A percentile compares a stretch with the other conserved stretches of the same genome.
Evolutionary conservation across 2,888 invertebrate genomes (phyloP).

Genomic region (Oscheius sp.): DNA sequence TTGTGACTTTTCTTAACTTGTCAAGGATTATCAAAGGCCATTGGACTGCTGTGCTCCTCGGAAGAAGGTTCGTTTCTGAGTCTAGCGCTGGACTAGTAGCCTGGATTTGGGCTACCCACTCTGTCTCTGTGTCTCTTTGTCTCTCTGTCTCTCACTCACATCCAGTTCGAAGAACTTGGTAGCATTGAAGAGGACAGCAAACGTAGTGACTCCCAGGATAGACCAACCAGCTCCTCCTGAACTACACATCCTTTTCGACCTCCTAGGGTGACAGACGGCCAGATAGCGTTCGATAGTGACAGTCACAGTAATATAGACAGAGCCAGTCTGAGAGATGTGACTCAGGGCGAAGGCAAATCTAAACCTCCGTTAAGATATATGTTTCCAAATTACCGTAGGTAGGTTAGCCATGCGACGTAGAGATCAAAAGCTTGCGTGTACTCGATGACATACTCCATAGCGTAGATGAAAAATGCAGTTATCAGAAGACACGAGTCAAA

Average conservation of each 20-base stretch:
- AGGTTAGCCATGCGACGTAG: constrained; percentile 68
- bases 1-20: no score
- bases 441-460: constrained; percentile 86
- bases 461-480: constrained; percentile 87
- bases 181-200: constrained; percentile 68
- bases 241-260: constrained; percentile 58
- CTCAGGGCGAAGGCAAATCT: constrained; percentile 68
- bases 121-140: no score
- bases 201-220: constrained; percentile 67
- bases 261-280: constrained; percentile 66
- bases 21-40: no score
- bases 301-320: constrained; percentile 68
- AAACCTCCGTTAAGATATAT: neutral
- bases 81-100: no score
- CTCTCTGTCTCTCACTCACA: constrained; percentile 39
- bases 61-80: no score
- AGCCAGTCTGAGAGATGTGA: constrained; percentile 70
- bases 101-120: no score
- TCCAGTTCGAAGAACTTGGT: constrained; percentile 71
- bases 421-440: constrained; percentile 84
- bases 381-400: constrained; percentile 48
- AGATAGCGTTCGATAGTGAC: constrained; percentile 70
- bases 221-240: constrained; percentile 63
- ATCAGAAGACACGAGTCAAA: constrained; percentile 89
- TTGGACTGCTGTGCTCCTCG: no score